Evolutionary conservation across 2,797 vertebrate species (phyloP), one percentile per base, ranked within the genome.

Genomic region (Sebastes taczanowskii): DNA sequence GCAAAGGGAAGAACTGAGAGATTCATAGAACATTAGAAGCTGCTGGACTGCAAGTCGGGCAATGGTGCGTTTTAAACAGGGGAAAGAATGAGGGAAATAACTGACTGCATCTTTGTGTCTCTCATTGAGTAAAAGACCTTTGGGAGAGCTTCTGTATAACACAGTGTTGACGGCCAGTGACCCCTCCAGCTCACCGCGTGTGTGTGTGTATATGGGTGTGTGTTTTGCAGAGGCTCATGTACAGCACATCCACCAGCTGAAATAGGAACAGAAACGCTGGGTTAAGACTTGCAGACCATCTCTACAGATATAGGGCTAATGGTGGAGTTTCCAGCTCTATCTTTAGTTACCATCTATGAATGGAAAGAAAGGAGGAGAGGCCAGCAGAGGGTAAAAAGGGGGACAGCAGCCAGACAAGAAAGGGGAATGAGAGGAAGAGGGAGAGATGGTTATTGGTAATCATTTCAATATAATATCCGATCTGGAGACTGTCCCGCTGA

Each of bases 1-100:
- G 56, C 42, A 32, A 49, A 60, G 22, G 25, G 80, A 84, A 73
- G 67, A 85, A 78, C 76, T 25, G n/a, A 61, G 59, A 82, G 64
- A 81, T 84, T 86, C 49, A 83, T 75, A 87, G 86, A 84, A 84
- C 89, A 88, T 89, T 81, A 55, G 71, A 90, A 77, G 77, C 66
- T 86, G 73, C 86, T 86, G 76, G 56, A 87, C 53, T 1, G 16
- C 73, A 71, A 62, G 74, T 68, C 38, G 22, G 65, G 56, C 74
- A 81, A 20, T 71, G 71, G 78, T 62, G 61, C 52, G 27, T 82
- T 84, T 58, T n/a, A 67, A 22, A 69, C 34, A 25, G 30, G 14
- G 23, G 23, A 38, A 64, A 46, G 27, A 70, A 18, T 8, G 73
- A 60, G 20, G 5, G 55, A 65, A 49, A 64, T 71, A 61, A 20